These are phyloP conservation scores for Galbula dea DNA, from an alignment of 2,113 vertebrate species.

Conservation along the genomic window DNA sequence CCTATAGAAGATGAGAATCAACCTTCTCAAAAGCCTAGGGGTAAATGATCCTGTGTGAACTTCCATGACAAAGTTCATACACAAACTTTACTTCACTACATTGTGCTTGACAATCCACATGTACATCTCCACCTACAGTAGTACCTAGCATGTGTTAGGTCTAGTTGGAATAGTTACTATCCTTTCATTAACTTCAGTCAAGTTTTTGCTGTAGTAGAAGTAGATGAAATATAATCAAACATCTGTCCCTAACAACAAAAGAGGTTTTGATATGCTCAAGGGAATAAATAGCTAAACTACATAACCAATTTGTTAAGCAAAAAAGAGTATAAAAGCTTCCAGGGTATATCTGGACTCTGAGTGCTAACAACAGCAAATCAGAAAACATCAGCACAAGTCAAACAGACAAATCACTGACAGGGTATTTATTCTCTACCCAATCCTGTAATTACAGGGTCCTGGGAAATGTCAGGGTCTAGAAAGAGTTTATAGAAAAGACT, in stretches of 20 bases:
- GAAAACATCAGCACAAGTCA: not conserved
- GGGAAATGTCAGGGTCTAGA: not conserved
- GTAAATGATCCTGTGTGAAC: not conserved
- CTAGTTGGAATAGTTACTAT: not conserved
- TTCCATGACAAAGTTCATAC: rapidly evolving
- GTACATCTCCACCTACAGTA: not conserved
- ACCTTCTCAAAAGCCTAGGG: not conserved
- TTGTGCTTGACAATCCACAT: not conserved
- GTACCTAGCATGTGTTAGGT: not conserved
- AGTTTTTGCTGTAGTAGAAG: not conserved
- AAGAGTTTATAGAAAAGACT: not conserved
- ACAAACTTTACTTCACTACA: not conserved
- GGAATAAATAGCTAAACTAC: not conserved
- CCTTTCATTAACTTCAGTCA: not conserved
- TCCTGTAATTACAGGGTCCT: not conserved
- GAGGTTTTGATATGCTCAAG: not conserved
- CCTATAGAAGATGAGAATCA: not conserved
- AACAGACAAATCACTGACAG: not conserved
- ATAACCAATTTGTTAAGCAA: not conserved
- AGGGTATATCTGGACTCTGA: not conserved
- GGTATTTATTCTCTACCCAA: not conserved
- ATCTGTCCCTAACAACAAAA: not conserved
- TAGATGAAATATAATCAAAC: not conserved
- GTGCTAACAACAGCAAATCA: not conserved
- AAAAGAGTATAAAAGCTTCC: not conserved